Percentiles rank a stretch among this genome's conserved stretches.
phyloP scores from a whole-genome alignment of 1,140 invertebrate species.

The Caenorhabditis brenneri region DNA sequence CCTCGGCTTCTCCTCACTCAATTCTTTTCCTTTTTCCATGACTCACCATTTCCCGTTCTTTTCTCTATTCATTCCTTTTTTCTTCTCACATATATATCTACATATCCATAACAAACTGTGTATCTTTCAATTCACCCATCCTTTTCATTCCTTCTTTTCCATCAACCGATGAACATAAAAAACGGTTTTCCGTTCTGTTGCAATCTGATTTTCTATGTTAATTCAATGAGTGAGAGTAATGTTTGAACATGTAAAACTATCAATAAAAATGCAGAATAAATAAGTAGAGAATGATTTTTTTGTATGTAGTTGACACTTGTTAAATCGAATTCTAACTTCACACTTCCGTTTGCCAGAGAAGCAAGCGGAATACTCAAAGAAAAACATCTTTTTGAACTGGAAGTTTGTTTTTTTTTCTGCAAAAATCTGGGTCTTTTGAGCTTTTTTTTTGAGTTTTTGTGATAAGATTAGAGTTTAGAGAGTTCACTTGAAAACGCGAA shows the following conservation, averaged over 20 bases:
- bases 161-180: background rate
- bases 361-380: background rate
- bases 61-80: background rate
- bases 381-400: background rate
- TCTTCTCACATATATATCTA: slow-evolving; percentile 24
- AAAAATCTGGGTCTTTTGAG: too few species aligned
- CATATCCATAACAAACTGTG: slow-evolving; percentile 41
- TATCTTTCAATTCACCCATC: slow-evolving; percentile 1
- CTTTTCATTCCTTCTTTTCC: background rate
- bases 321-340: background rate
- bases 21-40: background rate
- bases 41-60: slow-evolving; percentile 13
- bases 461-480: too few species aligned
- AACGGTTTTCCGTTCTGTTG: slow-evolving; percentile 20
- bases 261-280: background rate
- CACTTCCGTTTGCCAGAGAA: background rate
- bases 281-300: background rate
- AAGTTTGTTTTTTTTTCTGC: background rate
- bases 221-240: background rate
- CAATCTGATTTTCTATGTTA: slow-evolving; percentile 3
- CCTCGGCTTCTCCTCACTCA: background rate
- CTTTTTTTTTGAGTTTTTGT: too few species aligned
- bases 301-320: background rate
- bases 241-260: background rate
- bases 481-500: too few species aligned